Percentiles rank a stretch among this genome's conserved stretches.
Evolutionary conservation across 1,140 invertebrate species (phyloP).

Genomic region (Araneus ventricosus): DNA sequence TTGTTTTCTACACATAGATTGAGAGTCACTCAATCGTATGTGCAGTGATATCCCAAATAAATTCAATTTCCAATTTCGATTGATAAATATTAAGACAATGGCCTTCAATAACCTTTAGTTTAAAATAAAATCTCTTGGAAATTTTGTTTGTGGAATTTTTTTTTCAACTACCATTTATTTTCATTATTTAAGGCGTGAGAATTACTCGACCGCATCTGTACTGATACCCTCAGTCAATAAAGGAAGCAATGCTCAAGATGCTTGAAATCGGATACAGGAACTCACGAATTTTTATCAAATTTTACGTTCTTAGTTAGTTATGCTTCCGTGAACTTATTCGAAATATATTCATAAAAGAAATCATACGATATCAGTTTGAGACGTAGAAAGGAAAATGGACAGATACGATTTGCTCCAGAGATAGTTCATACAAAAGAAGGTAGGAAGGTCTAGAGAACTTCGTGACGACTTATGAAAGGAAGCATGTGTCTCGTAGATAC

Average conservation of each 20-base stretch:
- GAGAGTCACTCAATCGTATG: no score
- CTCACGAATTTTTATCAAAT: not conserved
- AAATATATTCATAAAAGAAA: not conserved
- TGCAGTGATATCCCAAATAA: no score
- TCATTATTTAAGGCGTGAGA: not conserved
- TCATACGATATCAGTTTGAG: not conserved
- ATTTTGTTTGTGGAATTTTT: not conserved
- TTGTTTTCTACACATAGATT: no score
- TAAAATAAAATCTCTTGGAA: no score
- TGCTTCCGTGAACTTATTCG: not conserved
- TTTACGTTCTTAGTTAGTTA: not conserved
- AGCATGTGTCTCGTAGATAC: not conserved
- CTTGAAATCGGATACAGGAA: not conserved
- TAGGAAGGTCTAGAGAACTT: not conserved
- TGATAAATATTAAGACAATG: no score
- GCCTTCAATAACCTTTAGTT: no score
- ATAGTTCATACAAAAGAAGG: not conserved
- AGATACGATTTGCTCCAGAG: not conserved
- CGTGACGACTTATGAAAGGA: not conserved
- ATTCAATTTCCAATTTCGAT: no score
- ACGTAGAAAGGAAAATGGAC: not conserved
- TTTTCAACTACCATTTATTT: not conserved
- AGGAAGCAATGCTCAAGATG: not conserved
- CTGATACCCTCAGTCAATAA: not conserved
- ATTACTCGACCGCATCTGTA: not conserved